phyloP scores from a whole-genome alignment of 2,113 vertebrate genomes.

The Xenopus tropicalis region DNA sequence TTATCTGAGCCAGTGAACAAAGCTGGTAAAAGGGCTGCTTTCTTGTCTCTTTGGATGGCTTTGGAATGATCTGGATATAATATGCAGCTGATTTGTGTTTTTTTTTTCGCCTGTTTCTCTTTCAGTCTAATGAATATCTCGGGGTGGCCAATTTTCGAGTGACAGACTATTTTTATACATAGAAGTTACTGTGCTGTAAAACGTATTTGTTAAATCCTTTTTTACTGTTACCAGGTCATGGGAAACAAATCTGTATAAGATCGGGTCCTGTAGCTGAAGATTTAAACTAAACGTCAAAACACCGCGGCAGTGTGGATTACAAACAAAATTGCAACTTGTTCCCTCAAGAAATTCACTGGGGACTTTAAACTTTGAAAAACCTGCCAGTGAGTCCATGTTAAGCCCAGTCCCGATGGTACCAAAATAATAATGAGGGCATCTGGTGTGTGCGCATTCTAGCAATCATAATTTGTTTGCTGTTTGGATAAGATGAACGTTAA shows the following conservation, averaged over 20 bases:
- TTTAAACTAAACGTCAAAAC: slow-evolving; percentile 26
- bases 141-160: slow-evolving; percentile 2
- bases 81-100: slow-evolving; percentile 10
- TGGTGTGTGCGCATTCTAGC: slow-evolving; percentile 40
- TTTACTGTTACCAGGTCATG: not conserved
- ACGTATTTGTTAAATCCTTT: slow-evolving; percentile 7
- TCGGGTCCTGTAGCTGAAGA: slow-evolving; percentile 26
- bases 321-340: slow-evolving; percentile 31
- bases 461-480: slow-evolving; percentile 40
- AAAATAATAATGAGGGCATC: slow-evolving; percentile 40
- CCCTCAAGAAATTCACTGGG: slow-evolving; percentile 32
- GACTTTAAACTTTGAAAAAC: slow-evolving; percentile 31
- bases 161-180: slow-evolving; percentile 3
- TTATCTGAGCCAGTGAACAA: slow-evolving; percentile 3
- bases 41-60: slow-evolving; percentile 6
- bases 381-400: slow-evolving; percentile 32
- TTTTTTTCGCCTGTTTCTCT: not conserved
- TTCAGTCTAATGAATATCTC: slow-evolving; percentile 8
- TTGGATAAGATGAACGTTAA: slow-evolving; percentile 42
- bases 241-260: slow-evolving; percentile 5
- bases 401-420: slow-evolving; percentile 26
- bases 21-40: not conserved
- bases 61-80: slow-evolving; percentile 11
- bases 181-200: slow-evolving; percentile 16
- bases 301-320: slow-evolving; percentile 38